Conservation (phyloP, 2,113 vertebrate species). For the Nesoenas mayeri region DNA sequence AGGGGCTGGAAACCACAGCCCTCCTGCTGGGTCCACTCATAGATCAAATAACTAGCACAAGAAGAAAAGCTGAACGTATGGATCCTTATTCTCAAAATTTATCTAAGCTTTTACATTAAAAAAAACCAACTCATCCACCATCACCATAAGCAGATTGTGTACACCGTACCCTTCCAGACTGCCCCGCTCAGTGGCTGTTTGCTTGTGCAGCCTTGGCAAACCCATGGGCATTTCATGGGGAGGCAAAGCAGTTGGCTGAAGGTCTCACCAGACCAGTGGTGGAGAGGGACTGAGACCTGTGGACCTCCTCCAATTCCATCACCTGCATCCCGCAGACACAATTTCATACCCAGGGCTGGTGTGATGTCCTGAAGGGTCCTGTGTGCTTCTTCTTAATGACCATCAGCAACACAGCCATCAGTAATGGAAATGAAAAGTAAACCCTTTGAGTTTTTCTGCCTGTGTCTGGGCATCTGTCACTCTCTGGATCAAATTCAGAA, state of each 20-base stretch:
- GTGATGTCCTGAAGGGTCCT: not conserved
- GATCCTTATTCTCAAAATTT: not conserved
- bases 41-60: not conserved
- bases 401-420: not conserved
- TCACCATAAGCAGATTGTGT: not conserved
- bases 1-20: not conserved
- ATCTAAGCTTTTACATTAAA: not conserved
- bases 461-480: not conserved
- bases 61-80: not conserved
- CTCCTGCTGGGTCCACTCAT: accelerated
- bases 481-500: not conserved
- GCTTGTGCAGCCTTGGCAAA: not conserved
- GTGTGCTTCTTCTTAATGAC: not conserved
- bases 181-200: not conserved
- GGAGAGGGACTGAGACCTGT: not conserved
- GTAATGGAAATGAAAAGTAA: not conserved
- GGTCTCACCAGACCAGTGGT: not conserved
- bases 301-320: not conserved
- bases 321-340: not conserved
- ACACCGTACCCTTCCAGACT: not conserved
- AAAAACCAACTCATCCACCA: not conserved
- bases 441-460: not conserved
- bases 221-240: not conserved
- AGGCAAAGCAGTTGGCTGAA: not conserved
- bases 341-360: not conserved